These are phyloP conservation scores for Melanchra persicariae DNA, from an alignment of 2,888 invertebrate genomes.

Conservation along the genomic window DNA sequence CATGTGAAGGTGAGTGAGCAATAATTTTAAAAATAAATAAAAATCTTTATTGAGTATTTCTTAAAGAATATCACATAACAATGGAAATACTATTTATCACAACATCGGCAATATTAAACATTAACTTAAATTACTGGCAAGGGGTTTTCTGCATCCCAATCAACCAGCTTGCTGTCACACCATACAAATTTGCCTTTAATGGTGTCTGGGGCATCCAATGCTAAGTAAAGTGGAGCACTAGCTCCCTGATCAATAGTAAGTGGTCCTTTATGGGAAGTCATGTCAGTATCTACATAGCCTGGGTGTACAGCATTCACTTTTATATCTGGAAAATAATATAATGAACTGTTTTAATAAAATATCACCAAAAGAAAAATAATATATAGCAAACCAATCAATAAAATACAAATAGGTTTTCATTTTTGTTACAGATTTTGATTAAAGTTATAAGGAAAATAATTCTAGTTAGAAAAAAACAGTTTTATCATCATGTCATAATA, in stretches of 20 bases:
- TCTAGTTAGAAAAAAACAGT: neutral
- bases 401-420: neutral
- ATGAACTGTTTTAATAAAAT: neutral
- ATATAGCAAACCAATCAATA: no score
- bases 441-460: neutral
- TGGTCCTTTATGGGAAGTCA: constrained; percentile 92
- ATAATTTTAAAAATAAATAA: neutral
- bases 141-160: constrained; percentile 19
- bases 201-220: constrained; percentile 22
- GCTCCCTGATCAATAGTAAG: constrained; percentile 90
- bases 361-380: neutral
- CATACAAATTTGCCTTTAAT: constrained; percentile 23
- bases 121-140: constrained; percentile 5
- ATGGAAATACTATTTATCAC: neutral
- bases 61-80: neutral
- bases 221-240: constrained; percentile 82
- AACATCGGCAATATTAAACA: neutral
- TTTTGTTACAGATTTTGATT: neutral
- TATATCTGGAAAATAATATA: constrained; percentile 78
- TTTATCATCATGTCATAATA: neutral
- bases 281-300: constrained; percentile 94
- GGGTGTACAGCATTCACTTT: constrained; percentile 93
- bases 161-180: constrained; percentile 16
- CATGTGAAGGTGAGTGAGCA: neutral
- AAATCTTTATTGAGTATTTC: constrained; percentile 1